A percentile compares a stretch with the other conserved stretches of the same genome.
These are phyloP conservation scores for Phainopepla nitens DNA, from an alignment of 2,113 vertebrate species.

Conservation along the genomic window DNA sequence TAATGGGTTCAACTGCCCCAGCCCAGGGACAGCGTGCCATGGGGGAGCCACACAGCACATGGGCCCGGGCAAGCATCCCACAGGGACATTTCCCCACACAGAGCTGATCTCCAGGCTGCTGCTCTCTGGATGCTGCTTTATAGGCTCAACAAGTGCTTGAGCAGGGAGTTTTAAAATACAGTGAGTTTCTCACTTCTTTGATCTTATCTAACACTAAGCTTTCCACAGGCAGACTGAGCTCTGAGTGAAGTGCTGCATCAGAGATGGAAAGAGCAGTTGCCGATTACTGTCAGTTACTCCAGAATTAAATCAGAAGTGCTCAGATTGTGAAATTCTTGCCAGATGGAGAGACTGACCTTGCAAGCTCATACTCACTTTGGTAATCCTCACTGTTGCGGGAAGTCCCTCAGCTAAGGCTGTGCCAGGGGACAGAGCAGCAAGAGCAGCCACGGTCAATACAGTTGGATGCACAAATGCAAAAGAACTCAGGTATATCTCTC, in stretches of 20 bases:
- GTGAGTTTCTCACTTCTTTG: not conserved
- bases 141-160: not conserved
- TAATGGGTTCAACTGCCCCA: accelerated
- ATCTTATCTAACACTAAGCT: conserved; percentile 26
- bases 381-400: not conserved
- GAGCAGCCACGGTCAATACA: accelerated
- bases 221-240: not conserved
- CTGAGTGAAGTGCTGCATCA: conserved; percentile 31
- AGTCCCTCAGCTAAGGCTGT: not conserved
- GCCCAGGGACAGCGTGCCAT: not conserved
- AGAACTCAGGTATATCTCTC: not conserved
- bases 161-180: not conserved
- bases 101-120: not conserved
- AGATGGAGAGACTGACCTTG: not conserved
- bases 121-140: not conserved
- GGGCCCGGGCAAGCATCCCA: not conserved
- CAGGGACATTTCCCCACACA: accelerated
- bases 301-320: not conserved
- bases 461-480: not conserved
- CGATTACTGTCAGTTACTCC: not conserved
- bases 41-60: accelerated
- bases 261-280: conserved; percentile 11
- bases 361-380: not conserved
- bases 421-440: accelerated
- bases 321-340: not conserved